Percentiles rank a stretch among this genome's conserved stretches.
Evolutionary conservation across 2,888 invertebrate genomes (phyloP).

Genomic region (Gnatocerus cornutus): DNA sequence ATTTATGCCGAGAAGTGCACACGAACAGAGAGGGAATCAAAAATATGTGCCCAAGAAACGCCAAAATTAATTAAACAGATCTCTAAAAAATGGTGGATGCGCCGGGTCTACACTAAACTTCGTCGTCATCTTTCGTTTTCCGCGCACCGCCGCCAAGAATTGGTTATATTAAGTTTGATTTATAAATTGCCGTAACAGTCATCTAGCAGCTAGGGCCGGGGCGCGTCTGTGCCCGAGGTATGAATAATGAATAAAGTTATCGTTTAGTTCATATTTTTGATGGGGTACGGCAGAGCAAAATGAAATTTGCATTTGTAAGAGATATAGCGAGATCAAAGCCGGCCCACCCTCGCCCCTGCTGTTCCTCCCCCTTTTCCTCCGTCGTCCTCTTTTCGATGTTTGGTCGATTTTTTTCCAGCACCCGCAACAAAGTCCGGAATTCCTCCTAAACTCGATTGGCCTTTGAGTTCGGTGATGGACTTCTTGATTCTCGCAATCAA

Average conservation of each 20-base stretch:
- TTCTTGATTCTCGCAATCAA: slow-evolving; percentile 66
- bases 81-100: no score
- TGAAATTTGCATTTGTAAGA: slow-evolving; percentile 74
- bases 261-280: slow-evolving; percentile 78
- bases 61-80: no score
- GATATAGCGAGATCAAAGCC: slow-evolving; percentile 73
- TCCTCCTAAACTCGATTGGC: slow-evolving; percentile 34
- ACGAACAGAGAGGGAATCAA: background rate
- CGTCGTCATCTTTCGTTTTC: background rate
- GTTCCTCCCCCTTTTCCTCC: slow-evolving; percentile 49
- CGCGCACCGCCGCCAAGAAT: slow-evolving; percentile 9
- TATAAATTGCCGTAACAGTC: slow-evolving; percentile 37
- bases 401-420: slow-evolving; percentile 32
- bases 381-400: slow-evolving; percentile 27
- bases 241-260: slow-evolving; percentile 78
- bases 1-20: slow-evolving; percentile 61
- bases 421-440: slow-evolving; percentile 39
- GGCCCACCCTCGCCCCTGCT: slow-evolving; percentile 60
- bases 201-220: slow-evolving; percentile 45
- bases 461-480: slow-evolving; percentile 51
- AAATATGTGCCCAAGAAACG: background rate
- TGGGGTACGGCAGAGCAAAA: slow-evolving; percentile 72
- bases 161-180: slow-evolving; percentile 32
- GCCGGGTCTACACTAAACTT: no score
- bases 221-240: slow-evolving; percentile 69